Percentiles rank a stretch among this genome's conserved stretches.
Conservation (phyloP, 2,113 vertebrate genomes). For the Girardinichthys multiradiatus region DNA sequence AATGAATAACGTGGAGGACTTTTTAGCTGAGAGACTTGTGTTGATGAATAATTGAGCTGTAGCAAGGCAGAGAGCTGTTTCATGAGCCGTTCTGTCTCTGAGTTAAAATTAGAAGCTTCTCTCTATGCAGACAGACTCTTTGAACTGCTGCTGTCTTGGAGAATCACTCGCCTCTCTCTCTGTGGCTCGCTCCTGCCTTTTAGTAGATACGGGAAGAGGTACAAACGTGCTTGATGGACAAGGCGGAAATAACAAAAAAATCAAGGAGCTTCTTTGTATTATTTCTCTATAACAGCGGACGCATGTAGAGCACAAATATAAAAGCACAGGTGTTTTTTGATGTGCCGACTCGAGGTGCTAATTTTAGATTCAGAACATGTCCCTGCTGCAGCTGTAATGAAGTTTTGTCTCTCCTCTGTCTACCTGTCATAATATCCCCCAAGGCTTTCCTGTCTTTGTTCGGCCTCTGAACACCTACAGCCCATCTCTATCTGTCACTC, state of each 20-base stretch:
- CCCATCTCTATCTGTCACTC: slow-evolving; percentile 75
- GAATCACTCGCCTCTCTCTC: slow-evolving; percentile 68
- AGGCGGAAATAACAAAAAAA: slow-evolving; percentile 28
- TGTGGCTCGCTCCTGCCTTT: slow-evolving; percentile 66
- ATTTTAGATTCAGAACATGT: slow-evolving; percentile 49
- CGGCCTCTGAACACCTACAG: slow-evolving; percentile 67
- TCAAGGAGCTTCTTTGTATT: background rate
- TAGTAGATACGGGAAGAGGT: slow-evolving; percentile 56
- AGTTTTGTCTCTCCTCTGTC: slow-evolving; percentile 63
- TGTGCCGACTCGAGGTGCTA: slow-evolving; percentile 27
- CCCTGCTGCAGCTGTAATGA: slow-evolving; percentile 50
- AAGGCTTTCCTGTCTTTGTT: slow-evolving; percentile 68
- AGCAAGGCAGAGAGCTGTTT: slow-evolving; percentile 71
- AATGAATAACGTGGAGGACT: slow-evolving; percentile 59
- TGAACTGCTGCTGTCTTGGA: slow-evolving; percentile 72
- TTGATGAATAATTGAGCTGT: slow-evolving; percentile 79
- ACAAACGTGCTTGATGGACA: slow-evolving; percentile 49
- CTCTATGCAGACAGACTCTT: slow-evolving; percentile 68
- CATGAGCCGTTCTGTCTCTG: slow-evolving; percentile 71
- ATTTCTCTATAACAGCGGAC: background rate
- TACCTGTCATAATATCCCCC: slow-evolving; percentile 71
- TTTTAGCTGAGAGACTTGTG: slow-evolving; percentile 72
- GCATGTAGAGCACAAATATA: background rate
- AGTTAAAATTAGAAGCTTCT: slow-evolving; percentile 78
- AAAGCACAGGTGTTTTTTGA: slow-evolving; percentile 19